A percentile compares a stretch with the other conserved stretches of the same genome.
These are phyloP conservation scores for Bombus terrestris DNA, from an alignment of 1,140 invertebrate genomes.

Conservation along the genomic window DNA sequence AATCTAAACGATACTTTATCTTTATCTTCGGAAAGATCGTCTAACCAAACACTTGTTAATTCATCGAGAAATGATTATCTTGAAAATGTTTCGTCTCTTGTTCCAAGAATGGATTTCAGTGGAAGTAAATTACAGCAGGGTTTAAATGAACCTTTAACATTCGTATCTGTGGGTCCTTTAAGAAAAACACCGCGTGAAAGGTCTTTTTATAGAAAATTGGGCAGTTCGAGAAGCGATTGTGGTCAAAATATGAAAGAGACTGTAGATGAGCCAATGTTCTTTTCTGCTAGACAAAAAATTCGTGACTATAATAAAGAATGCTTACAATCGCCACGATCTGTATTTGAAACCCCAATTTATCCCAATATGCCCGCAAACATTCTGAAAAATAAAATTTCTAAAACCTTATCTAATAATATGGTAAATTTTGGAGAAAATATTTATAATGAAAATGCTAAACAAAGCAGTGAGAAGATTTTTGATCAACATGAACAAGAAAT, in stretches of 20 bases:
- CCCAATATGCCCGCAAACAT: too few relatives aligned
- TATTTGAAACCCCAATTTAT: neutral
- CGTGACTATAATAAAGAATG: too few relatives aligned
- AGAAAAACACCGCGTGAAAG: neutral
- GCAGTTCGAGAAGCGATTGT: neutral
- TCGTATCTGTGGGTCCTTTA: neutral
- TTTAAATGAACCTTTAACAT: too few relatives aligned
- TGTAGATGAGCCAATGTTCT: neutral
- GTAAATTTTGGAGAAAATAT: too few relatives aligned
- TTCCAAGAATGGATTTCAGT: too few relatives aligned
- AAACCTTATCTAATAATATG: too few relatives aligned
- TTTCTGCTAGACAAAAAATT: neutral
- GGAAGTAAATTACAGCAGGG: neutral
- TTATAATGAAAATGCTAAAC: neutral
- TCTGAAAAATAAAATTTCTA: neutral
- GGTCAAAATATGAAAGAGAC: too few relatives aligned
- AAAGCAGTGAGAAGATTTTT: neutral
- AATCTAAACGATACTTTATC: neutral
- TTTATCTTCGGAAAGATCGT: constrained; percentile 31
- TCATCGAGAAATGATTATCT: neutral
- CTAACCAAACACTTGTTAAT: neutral
- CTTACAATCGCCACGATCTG: neutral
- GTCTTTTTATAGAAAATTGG: neutral
- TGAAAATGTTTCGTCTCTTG: neutral
- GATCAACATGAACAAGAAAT: neutral